These are phyloP conservation scores for Apostichopus japonicus DNA, from an alignment of 35 echinoderm and acorn worm species.

Conservation along the genomic window DNA sequence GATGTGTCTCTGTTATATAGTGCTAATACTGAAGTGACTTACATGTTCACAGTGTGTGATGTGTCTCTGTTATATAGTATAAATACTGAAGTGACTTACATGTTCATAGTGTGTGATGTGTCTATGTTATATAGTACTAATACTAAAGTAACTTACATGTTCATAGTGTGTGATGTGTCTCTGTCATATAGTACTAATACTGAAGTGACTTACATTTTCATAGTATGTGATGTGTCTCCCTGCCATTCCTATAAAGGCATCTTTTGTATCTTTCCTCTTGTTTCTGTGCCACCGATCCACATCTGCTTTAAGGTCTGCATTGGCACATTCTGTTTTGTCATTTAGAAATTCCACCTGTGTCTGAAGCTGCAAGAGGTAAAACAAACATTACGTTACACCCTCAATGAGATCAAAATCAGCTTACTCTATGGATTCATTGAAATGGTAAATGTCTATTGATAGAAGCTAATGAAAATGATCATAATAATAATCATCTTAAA, in stretches of 20 bases:
- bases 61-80: too few relatives aligned
- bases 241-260: slow-evolving; percentile 69
- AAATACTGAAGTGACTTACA: slow-evolving; percentile 48
- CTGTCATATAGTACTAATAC: background rate
- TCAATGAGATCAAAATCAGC: too few relatives aligned
- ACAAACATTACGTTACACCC: background rate
- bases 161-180: background rate
- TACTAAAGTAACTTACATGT: background rate
- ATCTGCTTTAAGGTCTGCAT: slow-evolving; percentile 95
- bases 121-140: background rate
- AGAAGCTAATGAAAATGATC: too few relatives aligned
- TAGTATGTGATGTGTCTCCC: slow-evolving; percentile 70
- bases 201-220: slow-evolving; percentile 60
- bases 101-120: slow-evolving; percentile 74
- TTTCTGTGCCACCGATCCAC: slow-evolving; percentile 93
- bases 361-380: slow-evolving; percentile 70
- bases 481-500: too few relatives aligned
- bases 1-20: background rate
- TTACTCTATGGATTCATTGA: too few relatives aligned
- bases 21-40: background rate
- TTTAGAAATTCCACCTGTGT: slow-evolving; percentile 85
- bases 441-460: too few relatives aligned
- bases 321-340: slow-evolving; percentile 89
- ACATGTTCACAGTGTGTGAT: slow-evolving; percentile 67
- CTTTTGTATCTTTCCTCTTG: slow-evolving; percentile 87